A percentile compares a stretch with the other conserved stretches of the same genome.
phyloP scores from a whole-genome alignment of 2,113 vertebrate genomes.

The Haemorhous mexicanus region DNA sequence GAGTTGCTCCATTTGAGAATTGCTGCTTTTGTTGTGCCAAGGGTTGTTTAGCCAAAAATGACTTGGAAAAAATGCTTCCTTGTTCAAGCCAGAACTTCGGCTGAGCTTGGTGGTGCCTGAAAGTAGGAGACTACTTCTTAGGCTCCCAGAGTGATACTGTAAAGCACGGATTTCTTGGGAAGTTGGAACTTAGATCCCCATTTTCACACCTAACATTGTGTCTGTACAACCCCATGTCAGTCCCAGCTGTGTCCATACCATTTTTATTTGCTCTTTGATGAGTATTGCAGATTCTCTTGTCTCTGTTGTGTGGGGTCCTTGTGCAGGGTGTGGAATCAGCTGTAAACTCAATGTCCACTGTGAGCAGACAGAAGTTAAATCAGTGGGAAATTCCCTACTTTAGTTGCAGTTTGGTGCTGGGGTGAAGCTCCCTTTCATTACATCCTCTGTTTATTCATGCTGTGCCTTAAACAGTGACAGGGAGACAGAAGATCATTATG shows the following conservation, averaged over 20 bases:
- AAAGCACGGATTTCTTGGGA: neutral
- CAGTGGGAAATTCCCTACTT: neutral
- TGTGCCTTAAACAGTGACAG: neutral
- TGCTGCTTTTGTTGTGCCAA: neutral
- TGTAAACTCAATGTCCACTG: neutral
- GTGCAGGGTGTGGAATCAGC: neutral
- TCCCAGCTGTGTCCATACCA: neutral
- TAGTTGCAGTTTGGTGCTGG: neutral
- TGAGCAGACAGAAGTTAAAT: neutral
- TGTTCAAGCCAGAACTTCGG: neutral
- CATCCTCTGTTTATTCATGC: neutral
- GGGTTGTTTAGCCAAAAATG: neutral
- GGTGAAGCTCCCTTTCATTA: neutral
- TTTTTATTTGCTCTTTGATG: neutral
- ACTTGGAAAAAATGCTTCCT: neutral
- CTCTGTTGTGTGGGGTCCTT: neutral
- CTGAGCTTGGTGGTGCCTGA: neutral
- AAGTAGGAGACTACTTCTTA: neutral
- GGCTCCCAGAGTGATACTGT: neutral
- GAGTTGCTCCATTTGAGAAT: neutral
- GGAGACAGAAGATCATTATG: neutral
- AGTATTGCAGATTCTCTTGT: neutral
- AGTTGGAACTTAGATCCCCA: neutral
- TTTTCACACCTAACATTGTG: neutral
- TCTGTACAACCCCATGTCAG: neutral